Conservation (phyloP, 2,113 vertebrate species). For the Shinisaurus crocodilurus region DNA sequence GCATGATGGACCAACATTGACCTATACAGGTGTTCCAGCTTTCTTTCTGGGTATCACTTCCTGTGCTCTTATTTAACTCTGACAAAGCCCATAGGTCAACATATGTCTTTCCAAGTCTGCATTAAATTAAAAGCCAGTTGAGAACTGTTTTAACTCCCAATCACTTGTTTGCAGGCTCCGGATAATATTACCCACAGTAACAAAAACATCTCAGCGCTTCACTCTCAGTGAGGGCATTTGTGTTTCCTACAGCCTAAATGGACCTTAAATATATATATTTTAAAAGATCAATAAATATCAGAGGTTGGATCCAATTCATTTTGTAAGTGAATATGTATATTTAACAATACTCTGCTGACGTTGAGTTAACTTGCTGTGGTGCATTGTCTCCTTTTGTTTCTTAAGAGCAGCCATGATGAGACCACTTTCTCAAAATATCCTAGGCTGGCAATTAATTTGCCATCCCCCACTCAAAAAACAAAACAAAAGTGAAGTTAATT, state of each 20-base stretch:
- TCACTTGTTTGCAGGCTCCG: constrained; percentile 7
- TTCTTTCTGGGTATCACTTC: constrained; percentile 80
- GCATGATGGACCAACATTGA: constrained; percentile 85
- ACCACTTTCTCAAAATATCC: background rate
- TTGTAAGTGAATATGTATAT: constrained; percentile 14
- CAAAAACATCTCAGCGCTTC: constrained; percentile 50
- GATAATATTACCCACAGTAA: constrained; percentile 39
- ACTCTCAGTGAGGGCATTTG: constrained; percentile 21
- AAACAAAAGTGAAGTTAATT: background rate
- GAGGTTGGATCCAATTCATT: background rate
- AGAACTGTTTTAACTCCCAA: constrained; percentile 41
- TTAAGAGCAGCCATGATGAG: background rate
- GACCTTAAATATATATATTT: constrained; percentile 19
- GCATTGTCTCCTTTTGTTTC: background rate
- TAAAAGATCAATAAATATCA: background rate
- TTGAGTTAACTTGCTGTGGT: constrained; percentile 15
- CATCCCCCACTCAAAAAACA: background rate
- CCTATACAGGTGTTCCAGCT: constrained; percentile 89
- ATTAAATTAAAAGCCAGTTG: constrained; percentile 71
- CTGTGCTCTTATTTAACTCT: constrained; percentile 74
- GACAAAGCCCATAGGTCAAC: constrained; percentile 73
- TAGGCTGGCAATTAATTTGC: background rate
- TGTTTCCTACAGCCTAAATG: constrained; percentile 33
- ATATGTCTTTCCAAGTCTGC: constrained; percentile 65
- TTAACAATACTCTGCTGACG: constrained; percentile 39